Evolutionary conservation across 2,113 vertebrate species (phyloP).

Genomic region (Stegastes partitus): DNA sequence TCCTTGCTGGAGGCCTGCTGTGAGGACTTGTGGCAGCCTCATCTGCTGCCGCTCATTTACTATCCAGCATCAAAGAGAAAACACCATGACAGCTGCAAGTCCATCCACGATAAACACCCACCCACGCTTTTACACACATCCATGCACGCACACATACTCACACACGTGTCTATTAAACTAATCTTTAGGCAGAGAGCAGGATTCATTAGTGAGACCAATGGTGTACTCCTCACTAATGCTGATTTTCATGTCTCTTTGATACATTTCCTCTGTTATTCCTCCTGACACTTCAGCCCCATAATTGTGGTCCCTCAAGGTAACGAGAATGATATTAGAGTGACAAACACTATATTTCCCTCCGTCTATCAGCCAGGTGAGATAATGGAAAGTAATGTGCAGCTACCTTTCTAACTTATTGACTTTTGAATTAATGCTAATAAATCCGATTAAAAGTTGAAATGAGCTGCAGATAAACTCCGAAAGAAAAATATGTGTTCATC

Average conservation of each 20-base stretch:
- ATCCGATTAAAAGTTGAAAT: constrained; percentile 77
- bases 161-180: constrained; percentile 52
- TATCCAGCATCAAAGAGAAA: constrained; percentile 74
- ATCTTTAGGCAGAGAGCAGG: constrained; percentile 46
- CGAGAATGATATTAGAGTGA: constrained; percentile 72
- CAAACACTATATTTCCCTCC: constrained; percentile 66
- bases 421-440: constrained; percentile 73
- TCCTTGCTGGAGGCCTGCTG: constrained; percentile 52
- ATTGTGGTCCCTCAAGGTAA: constrained; percentile 68
- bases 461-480: constrained; percentile 60
- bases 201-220: constrained; percentile 68
- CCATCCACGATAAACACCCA: constrained; percentile 62
- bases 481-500: constrained; percentile 3
- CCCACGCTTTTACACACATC: constrained; percentile 27
- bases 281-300: constrained; percentile 66
- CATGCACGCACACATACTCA: constrained; percentile 7
- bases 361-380: constrained; percentile 72
- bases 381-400: constrained; percentile 78
- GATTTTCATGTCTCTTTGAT: constrained; percentile 69
- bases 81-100: constrained; percentile 55
- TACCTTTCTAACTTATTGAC: constrained; percentile 74
- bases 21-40: constrained; percentile 67
- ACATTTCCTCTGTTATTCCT: constrained; percentile 63
- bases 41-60: constrained; percentile 73
- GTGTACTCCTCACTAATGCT: constrained; percentile 46